Evolutionary conservation across 2,113 vertebrate species (phyloP), one percentile per base, ranked within the genome.

Genomic region (Amazona guildingii): DNA sequence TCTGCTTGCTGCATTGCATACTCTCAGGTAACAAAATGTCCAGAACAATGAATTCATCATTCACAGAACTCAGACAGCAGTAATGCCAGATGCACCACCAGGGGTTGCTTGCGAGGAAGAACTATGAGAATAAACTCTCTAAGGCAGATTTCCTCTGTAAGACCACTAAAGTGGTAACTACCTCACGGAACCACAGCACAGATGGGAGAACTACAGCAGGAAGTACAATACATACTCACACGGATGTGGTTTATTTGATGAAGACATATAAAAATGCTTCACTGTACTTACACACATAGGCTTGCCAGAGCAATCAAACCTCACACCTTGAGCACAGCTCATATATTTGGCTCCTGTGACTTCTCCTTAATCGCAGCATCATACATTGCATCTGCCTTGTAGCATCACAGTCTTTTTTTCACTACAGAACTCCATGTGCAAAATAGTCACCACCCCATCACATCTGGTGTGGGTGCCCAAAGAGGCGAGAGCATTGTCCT

Each of bases 221-320:
- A 91, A 91, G 39, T 52, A 37, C 44, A 75, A 13, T 14, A 63
- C 3, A 13, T 88, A 72, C 48, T 84, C 74, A 85, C 21, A 37
- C 0, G 1, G 84, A 76, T 66, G 66, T 64, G 46, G 61, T 88
- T 92, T 89, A 70, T 88, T 94, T 88, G 41, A 73, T 44, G 39
- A 68, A 84, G 39, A 95, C 81, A 57, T 43, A 85, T 29, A 87
- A 85, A 92, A 93, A 66, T 9, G 37, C 19, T 90, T 82, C 20
- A 86, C 39, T 70, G 1, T 74, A 83, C 88, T 86, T 93, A 88
- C 61, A 93, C 33, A 43, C 12, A 15, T 2, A n/a, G 70, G 54
- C 44, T 92, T 83, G 55, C 29, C 85, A 83, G 35, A 55, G 41
- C 61, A 87, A 82, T n/a, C 16, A 85, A 90, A 80, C 28, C 44